A percentile compares a stretch with the other conserved stretches of the same genome.
These are phyloP conservation scores for Pachliopta kotzebuea DNA, from an alignment of 2,888 invertebrate species.

Conservation along the genomic window DNA sequence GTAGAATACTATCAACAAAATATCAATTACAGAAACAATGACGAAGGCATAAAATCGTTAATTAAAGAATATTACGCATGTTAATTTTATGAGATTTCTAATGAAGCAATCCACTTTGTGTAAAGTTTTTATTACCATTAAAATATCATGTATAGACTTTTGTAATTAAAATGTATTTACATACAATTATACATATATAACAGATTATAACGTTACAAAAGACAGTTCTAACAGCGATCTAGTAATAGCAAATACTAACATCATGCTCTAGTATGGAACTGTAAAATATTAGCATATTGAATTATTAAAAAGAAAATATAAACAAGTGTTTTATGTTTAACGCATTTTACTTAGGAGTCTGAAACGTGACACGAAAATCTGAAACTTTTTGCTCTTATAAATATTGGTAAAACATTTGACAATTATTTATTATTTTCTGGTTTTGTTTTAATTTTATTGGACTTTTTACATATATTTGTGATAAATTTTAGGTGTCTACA, in stretches of 20 bases:
- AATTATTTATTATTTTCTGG: no score
- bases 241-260: not conserved
- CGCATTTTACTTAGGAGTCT: no score
- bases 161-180: not conserved
- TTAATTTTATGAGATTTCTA: no score
- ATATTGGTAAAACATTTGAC: no score
- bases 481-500: no score
- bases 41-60: not conserved
- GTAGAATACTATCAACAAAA: no score
- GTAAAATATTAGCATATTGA: not conserved
- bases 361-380: no score
- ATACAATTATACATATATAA: not conserved
- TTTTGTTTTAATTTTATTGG: no score
- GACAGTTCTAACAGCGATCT: not conserved
- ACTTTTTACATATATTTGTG: no score
- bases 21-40: not conserved
- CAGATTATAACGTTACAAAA: not conserved
- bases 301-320: not conserved
- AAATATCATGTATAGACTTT: not conserved
- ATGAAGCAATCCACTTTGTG: no score
- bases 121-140: conserved; percentile 1
- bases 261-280: not conserved
- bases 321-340: not conserved
- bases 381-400: no score
- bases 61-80: no score